A percentile compares a stretch with the other conserved stretches of the same genome.
Conservation (phyloP, 1,140 invertebrate species). For the Hyles vespertilio region DNA sequence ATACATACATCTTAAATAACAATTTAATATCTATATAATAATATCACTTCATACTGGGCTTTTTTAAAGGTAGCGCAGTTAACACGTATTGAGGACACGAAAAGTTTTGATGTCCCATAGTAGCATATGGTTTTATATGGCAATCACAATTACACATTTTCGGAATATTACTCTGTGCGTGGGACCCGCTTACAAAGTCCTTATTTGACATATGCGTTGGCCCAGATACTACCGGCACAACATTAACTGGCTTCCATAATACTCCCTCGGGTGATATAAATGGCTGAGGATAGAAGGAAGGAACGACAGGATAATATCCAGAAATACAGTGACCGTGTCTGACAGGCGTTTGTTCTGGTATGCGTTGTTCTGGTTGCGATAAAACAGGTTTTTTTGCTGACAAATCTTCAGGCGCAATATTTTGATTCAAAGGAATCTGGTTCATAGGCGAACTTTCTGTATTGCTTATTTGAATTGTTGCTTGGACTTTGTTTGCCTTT, state of each 20-base stretch:
- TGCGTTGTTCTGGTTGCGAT: not conserved
- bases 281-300: slow-evolving; percentile 24
- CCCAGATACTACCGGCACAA: slow-evolving; percentile 23
- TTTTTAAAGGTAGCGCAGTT: slow-evolving; percentile 12
- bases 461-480: too few relatives aligned
- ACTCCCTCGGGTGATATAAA: slow-evolving; percentile 28
- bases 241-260: slow-evolving; percentile 38
- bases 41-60: slow-evolving; percentile 7
- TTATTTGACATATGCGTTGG: slow-evolving; percentile 7
- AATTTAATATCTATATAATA: not conserved
- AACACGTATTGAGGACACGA: slow-evolving; percentile 11
- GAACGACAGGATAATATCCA: slow-evolving; percentile 20
- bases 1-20: too few relatives aligned
- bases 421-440: too few relatives aligned
- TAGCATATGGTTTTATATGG: slow-evolving; percentile 16
- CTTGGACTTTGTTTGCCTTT: too few relatives aligned
- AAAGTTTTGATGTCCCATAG: not conserved
- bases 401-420: slow-evolving; percentile 29
- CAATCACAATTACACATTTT: slow-evolving; percentile 43
- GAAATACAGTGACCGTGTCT: slow-evolving; percentile 8
- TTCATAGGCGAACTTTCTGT: too few relatives aligned
- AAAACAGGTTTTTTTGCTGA: slow-evolving; percentile 12
- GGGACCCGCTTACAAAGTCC: slow-evolving; percentile 6
- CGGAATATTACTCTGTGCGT: slow-evolving; percentile 9
- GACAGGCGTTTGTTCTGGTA: slow-evolving; percentile 7